phyloP scores from a whole-genome alignment of 2,113 vertebrate genomes.

The Passer domesticus region DNA sequence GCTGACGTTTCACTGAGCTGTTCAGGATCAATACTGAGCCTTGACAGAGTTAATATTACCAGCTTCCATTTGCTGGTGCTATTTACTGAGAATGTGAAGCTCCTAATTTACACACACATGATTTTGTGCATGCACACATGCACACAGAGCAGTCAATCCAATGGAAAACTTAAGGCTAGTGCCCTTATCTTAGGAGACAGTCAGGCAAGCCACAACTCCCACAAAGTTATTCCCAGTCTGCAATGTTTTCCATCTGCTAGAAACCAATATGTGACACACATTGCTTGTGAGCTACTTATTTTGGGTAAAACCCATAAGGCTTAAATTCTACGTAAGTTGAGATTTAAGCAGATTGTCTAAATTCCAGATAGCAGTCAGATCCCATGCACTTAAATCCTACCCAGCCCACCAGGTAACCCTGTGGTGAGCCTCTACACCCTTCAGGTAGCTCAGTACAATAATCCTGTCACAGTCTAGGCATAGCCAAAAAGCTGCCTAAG shows the following conservation, averaged over 20 bases:
- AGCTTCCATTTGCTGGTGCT: slow-evolving; percentile 61
- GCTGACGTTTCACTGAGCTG: slow-evolving; percentile 43
- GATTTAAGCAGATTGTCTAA: slow-evolving; percentile 13
- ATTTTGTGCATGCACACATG: background rate
- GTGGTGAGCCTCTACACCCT: background rate
- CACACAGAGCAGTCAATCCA: slow-evolving; percentile 29
- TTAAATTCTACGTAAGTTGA: background rate
- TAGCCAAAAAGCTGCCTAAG: background rate
- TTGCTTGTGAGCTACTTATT: slow-evolving; percentile 25
- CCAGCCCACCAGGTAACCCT: background rate
- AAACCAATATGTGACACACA: slow-evolving; percentile 18
- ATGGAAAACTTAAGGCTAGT: slow-evolving; percentile 27
- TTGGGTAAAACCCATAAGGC: slow-evolving; percentile 17
- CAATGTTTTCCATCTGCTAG: slow-evolving; percentile 49
- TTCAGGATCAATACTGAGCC: slow-evolving; percentile 59
- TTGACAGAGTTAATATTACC: slow-evolving; percentile 68
- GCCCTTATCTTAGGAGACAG: slow-evolving; percentile 50
- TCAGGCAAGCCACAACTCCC: slow-evolving; percentile 20
- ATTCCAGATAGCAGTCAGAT: background rate
- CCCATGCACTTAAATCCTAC: background rate
- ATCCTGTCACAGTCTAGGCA: background rate
- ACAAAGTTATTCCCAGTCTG: slow-evolving; percentile 38
- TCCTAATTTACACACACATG: slow-evolving; percentile 42
- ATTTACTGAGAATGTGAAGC: slow-evolving; percentile 56
- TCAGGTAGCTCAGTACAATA: background rate